Conservation (phyloP, 2,888 invertebrate genomes). For the Hydrotaea diabolus region DNA sequence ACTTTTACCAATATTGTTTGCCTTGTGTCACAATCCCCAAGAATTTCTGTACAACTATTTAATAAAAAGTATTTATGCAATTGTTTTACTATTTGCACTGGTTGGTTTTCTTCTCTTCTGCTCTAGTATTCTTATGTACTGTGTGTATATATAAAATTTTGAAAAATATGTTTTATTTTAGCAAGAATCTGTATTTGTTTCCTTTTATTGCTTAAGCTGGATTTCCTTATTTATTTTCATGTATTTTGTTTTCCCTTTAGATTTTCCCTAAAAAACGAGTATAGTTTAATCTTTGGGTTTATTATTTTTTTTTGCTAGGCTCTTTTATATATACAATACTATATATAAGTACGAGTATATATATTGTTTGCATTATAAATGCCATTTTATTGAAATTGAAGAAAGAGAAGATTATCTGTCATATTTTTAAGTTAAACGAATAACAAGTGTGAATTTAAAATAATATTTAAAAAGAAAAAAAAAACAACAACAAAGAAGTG, state of each 20-base stretch:
- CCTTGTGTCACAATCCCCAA: no score
- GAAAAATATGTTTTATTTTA: background rate
- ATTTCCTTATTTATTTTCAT: slow-evolving; percentile 15
- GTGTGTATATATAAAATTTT: background rate
- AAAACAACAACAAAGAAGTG: background rate
- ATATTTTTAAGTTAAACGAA: slow-evolving; percentile 35
- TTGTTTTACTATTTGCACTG: background rate
- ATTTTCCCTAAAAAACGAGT: slow-evolving; percentile 13
- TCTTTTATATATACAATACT: background rate
- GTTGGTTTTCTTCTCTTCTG: background rate
- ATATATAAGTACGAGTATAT: slow-evolving; percentile 44
- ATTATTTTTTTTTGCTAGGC: slow-evolving; percentile 43
- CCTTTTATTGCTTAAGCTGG: background rate
- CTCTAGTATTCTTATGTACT: background rate
- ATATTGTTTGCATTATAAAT: slow-evolving; percentile 76
- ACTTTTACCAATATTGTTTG: no score
- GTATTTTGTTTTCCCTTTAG: background rate
- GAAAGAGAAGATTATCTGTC: slow-evolving; percentile 14
- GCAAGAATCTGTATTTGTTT: background rate
- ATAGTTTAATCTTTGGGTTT: slow-evolving; percentile 32
- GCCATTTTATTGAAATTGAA: slow-evolving; percentile 70
- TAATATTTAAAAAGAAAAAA: background rate
- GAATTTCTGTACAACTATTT: no score
- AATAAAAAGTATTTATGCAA: no score
- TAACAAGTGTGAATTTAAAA: slow-evolving; percentile 29